phyloP scores from a whole-genome alignment of 2,888 invertebrate genomes.

The Ophion slaviceki region DNA sequence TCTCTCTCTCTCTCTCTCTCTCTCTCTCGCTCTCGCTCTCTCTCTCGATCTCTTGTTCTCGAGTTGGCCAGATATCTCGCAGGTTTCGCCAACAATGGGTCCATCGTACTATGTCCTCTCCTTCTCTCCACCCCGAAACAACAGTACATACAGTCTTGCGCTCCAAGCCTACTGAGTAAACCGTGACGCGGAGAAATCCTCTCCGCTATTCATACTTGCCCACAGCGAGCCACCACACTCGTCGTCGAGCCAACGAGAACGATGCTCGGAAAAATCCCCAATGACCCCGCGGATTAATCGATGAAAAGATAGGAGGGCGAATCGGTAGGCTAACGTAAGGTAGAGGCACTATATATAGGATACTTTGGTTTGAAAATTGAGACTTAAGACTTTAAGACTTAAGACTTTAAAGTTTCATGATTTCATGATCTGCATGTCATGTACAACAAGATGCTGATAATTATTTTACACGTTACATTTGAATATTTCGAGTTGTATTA shows the following conservation, averaged over 20 bases:
- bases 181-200: slow-evolving; percentile 28
- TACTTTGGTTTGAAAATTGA: no score
- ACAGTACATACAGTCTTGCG: slow-evolving; percentile 19
- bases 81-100: slow-evolving; percentile 76
- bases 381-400: no score
- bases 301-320: neutral
- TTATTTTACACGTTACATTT: no score
- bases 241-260: neutral
- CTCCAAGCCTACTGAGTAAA: slow-evolving; percentile 11
- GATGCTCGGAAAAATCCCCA: neutral
- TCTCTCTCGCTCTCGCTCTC: slow-evolving; percentile 31
- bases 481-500: no score
- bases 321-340: neutral
- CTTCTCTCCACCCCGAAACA: slow-evolving; percentile 15
- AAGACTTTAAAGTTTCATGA: no score
- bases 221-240: neutral
- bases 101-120: slow-evolving; percentile 45
- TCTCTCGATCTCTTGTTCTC: slow-evolving; percentile 3
- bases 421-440: no score
- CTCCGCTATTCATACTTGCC: slow-evolving; percentile 11
- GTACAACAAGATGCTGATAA: no score
- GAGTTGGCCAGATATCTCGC: slow-evolving; percentile 66
- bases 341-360: no score
- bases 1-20: slow-evolving; percentile 5
- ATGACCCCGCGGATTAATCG: neutral